A percentile compares a stretch with the other conserved stretches of the same genome.
These are phyloP conservation scores for Natator depressus DNA, from an alignment of 2,113 vertebrate species.

Conservation along the genomic window DNA sequence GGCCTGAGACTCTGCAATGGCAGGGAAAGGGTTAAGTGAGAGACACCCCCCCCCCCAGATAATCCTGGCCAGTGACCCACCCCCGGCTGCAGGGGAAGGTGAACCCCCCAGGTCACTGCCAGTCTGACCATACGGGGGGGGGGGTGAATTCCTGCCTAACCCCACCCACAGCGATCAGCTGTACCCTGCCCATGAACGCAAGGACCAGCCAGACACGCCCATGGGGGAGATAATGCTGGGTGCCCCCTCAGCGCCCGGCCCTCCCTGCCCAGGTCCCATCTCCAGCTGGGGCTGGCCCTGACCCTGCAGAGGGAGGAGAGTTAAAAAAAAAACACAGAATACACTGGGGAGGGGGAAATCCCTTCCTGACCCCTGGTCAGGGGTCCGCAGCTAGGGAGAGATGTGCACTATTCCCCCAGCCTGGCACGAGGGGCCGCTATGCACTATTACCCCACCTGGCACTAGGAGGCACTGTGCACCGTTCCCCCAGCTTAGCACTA, in stretches of 20 bases:
- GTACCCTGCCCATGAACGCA: neutral
- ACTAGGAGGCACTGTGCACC: too few relatives aligned
- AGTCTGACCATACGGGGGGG: neutral
- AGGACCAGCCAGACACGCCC: neutral
- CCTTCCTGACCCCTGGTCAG: neutral
- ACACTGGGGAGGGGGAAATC: neutral
- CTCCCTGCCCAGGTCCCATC: neutral
- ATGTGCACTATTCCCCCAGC: too few relatives aligned
- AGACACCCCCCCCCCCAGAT: neutral
- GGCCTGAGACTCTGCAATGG: neutral
- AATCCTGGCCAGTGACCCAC: neutral
- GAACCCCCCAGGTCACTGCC: neutral
- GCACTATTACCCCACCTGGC: too few relatives aligned
- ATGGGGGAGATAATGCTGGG: neutral
- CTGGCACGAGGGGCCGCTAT: too few relatives aligned
- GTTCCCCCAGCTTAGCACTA: too few relatives aligned
- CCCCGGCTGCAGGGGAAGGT: neutral
- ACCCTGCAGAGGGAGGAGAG: neutral
- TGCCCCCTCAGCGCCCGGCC: neutral
- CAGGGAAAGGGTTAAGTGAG: neutral
- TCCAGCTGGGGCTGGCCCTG: fast-evolving
- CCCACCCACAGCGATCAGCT: neutral
- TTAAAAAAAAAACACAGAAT: neutral
- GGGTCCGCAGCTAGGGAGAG: neutral
- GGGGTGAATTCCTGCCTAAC: too few relatives aligned